Evolutionary conservation across 2,888 invertebrate species (phyloP), one percentile per base, ranked within the genome.

Genomic region (Scrobipalpa atriplicella): DNA sequence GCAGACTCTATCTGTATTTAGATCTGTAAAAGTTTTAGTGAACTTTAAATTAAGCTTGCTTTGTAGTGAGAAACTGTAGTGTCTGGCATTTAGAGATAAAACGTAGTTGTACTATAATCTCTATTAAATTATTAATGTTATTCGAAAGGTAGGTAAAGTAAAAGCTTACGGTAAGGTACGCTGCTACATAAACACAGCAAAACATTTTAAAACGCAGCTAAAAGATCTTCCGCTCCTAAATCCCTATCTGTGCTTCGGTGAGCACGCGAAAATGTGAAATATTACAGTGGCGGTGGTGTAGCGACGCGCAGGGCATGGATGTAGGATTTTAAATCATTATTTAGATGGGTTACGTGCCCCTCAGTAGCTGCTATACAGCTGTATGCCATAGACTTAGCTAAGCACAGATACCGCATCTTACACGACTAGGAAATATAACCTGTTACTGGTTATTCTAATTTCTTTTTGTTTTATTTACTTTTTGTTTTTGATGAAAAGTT

Each of bases 241-340:
- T 39, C 21, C 60, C 41, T 9, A 52, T 52, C 67, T 64, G 64
- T 54, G 3, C 19, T 1, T 6, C 7, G 29, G 43, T 54, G 67
- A 64, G 67, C 43, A 67, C 38, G 71, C 60, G 75, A 71, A 71
- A 73, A 75, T 71, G 68, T 76, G 72, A 76, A 64, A 73, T 76
- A 76, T 75, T 69, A 70, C 65, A 61, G 51, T 69, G 29, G 19
- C 67, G 65, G 58, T 66, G 71, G 69, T 65, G 67, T 56, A 39
- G 61, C 58, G 66, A 64, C 11, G 64, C n/a, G 58, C 21, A 19
- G 16, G 11, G 47, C 67, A 43, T 54, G 64, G 64, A 61, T 47
- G 41, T 47, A 56, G 67, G 67, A 67, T 21, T 67, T 64, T 67
- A 64, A 67, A 67, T 61, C 67, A 64, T 67, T 62, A 62, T 62